phyloP scores from a whole-genome alignment of 2,888 invertebrate genomes.

The Ashinkailepas kermadecensis region DNA sequence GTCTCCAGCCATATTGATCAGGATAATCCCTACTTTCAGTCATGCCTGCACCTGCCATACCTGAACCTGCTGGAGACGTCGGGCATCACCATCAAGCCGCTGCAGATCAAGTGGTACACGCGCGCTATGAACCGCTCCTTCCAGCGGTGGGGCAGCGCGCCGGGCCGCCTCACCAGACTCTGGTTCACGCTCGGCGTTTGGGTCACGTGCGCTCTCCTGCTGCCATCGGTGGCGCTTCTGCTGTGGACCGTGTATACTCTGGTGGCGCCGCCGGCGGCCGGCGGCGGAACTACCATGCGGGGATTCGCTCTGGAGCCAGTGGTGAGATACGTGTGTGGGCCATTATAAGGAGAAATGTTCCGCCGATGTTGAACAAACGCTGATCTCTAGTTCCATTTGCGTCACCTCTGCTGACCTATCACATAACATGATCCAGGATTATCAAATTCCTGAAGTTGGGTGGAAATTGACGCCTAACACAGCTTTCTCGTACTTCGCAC shows the following conservation, averaged over 20 bases:
- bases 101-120: conserved; percentile 70
- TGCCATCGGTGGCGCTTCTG: conserved; percentile 51
- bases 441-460: no score
- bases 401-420: neutral
- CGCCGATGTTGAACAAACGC: no score
- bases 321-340: conserved; percentile 39
- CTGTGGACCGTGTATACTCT: conserved; percentile 38
- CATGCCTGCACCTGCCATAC: conserved; percentile 48
- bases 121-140: conserved; percentile 67
- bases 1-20: no score
- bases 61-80: conserved; percentile 65
- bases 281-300: conserved; percentile 29
- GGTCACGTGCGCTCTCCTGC: conserved; percentile 54
- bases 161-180: conserved; percentile 53
- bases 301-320: conserved; percentile 42
- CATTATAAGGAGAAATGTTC: neutral
- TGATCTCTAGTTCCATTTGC: no score
- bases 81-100: conserved; percentile 62
- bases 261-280: conserved; percentile 36
- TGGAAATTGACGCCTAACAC: no score
- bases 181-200: conserved; percentile 67
- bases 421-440: neutral
- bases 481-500: no score
- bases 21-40: conserved; percentile 24
- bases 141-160: conserved; percentile 61